phyloP scores from a whole-genome alignment of 2,113 vertebrate genomes.

The Tichodroma muraria region DNA sequence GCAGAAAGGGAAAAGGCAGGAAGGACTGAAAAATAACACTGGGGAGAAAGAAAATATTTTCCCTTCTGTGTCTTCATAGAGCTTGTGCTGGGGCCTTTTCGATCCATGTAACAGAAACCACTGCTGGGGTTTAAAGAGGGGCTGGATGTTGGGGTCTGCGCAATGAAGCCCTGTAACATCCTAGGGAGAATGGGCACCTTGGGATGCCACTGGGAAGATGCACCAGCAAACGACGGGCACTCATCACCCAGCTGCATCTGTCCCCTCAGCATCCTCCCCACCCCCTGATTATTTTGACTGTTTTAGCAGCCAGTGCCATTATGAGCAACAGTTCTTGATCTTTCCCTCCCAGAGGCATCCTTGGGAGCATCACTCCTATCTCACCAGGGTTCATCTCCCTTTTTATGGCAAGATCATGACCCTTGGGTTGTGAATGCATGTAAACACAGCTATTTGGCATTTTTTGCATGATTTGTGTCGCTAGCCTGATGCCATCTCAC shows the following conservation, averaged over 20 bases:
- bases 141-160: accelerated
- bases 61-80: not conserved
- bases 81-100: not conserved
- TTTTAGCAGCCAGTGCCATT: slow-evolving; percentile 21
- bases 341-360: slow-evolving; percentile 47
- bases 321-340: slow-evolving; percentile 19
- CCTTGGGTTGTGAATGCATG: not conserved
- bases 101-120: not conserved
- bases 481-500: slow-evolving; percentile 11
- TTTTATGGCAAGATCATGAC: slow-evolving; percentile 36
- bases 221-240: accelerated
- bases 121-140: not conserved
- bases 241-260: not conserved
- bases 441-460: slow-evolving; percentile 16
- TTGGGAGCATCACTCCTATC: slow-evolving; percentile 9
- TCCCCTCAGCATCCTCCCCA: not conserved
- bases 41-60: slow-evolving; percentile 7
- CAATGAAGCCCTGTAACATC: not conserved
- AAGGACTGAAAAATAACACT: not conserved
- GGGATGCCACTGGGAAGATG: not conserved
- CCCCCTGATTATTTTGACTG: not conserved
- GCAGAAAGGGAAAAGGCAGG: not conserved
- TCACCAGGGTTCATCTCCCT: slow-evolving; percentile 12
- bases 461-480: slow-evolving; percentile 32
- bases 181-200: not conserved